Conservation (phyloP, 2,797 vertebrate species). For the Gobionotothen gibberifrons region DNA sequence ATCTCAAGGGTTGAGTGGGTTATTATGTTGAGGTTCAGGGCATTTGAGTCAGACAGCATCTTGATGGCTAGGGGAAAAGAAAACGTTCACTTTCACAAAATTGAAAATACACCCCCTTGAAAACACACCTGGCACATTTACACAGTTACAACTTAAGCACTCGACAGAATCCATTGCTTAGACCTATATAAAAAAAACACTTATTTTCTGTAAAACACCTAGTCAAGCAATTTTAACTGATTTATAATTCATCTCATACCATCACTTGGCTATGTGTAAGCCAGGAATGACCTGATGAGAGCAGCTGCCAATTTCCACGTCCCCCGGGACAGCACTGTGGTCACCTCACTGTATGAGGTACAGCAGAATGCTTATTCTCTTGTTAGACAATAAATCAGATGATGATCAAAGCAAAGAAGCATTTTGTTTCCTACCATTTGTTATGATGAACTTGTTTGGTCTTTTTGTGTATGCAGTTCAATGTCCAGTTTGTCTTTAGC, state of each 20-base stretch:
- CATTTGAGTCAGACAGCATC: conserved; percentile 35
- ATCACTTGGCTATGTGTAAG: conserved; percentile 44
- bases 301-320: conserved; percentile 74
- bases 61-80: neutral
- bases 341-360: conserved; percentile 47
- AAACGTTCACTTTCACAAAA: conserved; percentile 33
- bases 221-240: conserved; percentile 50
- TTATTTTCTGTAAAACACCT: conserved; percentile 28
- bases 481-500: conserved; percentile 54
- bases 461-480: conserved; percentile 48
- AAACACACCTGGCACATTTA: conserved; percentile 34
- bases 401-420: conserved; percentile 26
- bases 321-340: conserved; percentile 44
- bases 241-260: conserved; percentile 44
- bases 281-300: conserved; percentile 54
- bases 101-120: conserved; percentile 21
- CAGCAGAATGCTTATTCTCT: conserved; percentile 37
- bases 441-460: conserved; percentile 42
- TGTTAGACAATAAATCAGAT: conserved; percentile 33
- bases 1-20: conserved; percentile 13
- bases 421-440: conserved; percentile 25
- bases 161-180: conserved; percentile 23
- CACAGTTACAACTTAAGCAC: conserved; percentile 30
- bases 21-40: conserved; percentile 4
- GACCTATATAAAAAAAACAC: neutral